Base-by-base conservation (phyloP, 2,797 vertebrate genomes). In the Steatocranus sp. region DNA sequence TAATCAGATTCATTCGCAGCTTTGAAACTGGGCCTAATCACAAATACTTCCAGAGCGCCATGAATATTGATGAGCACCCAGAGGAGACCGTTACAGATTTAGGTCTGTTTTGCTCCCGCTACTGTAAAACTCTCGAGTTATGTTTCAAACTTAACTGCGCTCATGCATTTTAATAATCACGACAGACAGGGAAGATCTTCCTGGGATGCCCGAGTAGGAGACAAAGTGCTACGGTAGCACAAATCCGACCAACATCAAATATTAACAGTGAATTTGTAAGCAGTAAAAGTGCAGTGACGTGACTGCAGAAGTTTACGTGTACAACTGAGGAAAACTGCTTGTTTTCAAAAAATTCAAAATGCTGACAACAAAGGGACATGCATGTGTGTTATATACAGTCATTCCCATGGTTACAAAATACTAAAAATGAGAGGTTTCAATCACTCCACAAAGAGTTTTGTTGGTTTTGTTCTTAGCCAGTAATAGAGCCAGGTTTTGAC, bases 1-100 rank as follows among this genome's bases (percentile, higher is more conserved):
- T 61, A 86, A 88, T 91, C 86, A 80, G 77, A 76, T 86, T 90
- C 46, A 76, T 83, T 88, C 70, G 15, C 87, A 76, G 77, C 83
- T 84, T 80, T 85, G 76, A 90, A 81, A 83, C 61, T 9, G 11
- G 27, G 32, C 53, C 86, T 83, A 75, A 89, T 90, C 81, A 74
- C 82, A 86, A 89, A 83, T 10, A 74, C 54, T 61, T 53, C 56
- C 23, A 77, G 38, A 78, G 78, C 8, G 1, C 41, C 75, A 82
- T 90, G 89, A 92, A 92, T 93, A 89, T 93, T 89, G 78, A 91
- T 68, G 70, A 75, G 4, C 66, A 51, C 32, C 85, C 74, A 70
- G 78, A 70, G 3, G 7, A 11, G 46, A 66, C 27, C 76, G 4
- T 54, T 48, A 43, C 78, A 78, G 66, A 79, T 77, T 83, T 32